Conservation (phyloP, 2,888 invertebrate genomes). For the Drosophila macrospina region DNA sequence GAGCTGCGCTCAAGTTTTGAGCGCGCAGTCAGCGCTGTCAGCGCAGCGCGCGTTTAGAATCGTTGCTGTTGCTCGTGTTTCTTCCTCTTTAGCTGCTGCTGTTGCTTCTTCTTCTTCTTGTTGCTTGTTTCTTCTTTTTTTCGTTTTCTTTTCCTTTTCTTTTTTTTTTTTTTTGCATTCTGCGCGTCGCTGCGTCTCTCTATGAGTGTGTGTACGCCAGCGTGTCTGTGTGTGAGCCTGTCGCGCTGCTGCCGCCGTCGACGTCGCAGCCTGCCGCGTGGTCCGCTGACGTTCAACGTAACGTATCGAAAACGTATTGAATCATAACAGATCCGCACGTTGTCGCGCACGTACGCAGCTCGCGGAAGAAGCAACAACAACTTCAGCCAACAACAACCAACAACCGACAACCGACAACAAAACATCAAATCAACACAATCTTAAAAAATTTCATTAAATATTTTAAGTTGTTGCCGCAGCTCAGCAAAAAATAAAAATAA, state of each 20-base stretch:
- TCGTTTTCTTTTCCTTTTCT: constrained; percentile 47
- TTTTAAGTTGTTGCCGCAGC: constrained; percentile 54
- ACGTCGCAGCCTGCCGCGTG: constrained; percentile 70
- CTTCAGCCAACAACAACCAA: constrained; percentile 19
- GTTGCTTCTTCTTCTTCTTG: constrained; percentile 15
- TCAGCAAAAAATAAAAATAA: constrained; percentile 18
- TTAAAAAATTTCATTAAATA: constrained; percentile 10
- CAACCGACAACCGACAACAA: constrained; percentile 15
- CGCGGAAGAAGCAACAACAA: constrained; percentile 76
- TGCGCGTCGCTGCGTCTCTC: constrained; percentile 61
- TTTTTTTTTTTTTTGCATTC: constrained; percentile 61
- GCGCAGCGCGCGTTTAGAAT: constrained; percentile 45
- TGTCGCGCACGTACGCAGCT: constrained; percentile 84
- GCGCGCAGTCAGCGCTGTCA: constrained; percentile 30
- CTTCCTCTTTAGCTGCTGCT: constrained; percentile 34
- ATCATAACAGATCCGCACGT: constrained; percentile 85
- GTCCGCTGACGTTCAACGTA: constrained; percentile 72
- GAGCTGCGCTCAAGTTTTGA: constrained; percentile 61
- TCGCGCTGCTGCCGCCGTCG: constrained; percentile 70
- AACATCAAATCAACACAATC: constrained; percentile 25
- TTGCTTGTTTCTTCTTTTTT: neutral
- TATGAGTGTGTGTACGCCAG: constrained; percentile 5
- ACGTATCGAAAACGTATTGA: constrained; percentile 82
- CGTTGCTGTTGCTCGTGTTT: constrained; percentile 33
- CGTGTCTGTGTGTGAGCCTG: constrained; percentile 60